Evolutionary conservation across 2,797 vertebrate species (phyloP).

Genomic region (Monodelphis domestica): DNA sequence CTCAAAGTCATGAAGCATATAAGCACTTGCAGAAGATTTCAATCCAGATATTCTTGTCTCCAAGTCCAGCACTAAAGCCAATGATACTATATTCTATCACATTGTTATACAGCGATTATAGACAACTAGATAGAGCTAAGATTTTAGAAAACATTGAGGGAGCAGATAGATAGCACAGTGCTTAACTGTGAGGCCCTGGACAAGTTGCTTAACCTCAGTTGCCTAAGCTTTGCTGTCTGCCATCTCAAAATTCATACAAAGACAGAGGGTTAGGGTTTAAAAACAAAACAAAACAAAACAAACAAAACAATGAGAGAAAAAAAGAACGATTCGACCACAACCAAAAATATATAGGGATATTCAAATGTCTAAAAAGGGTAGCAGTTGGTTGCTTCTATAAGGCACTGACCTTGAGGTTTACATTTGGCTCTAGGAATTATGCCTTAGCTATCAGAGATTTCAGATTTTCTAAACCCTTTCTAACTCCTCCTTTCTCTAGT

Average conservation of each 20-base stretch:
- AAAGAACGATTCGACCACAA: neutral
- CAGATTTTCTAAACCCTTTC: neutral
- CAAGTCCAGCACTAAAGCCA: neutral
- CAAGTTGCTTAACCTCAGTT: too few relatives aligned
- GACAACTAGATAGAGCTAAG: neutral
- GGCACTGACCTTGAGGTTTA: neutral
- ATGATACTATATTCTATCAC: neutral
- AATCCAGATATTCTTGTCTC: neutral
- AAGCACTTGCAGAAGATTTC: neutral
- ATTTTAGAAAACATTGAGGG: neutral
- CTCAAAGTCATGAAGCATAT: neutral
- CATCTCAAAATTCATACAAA: too few relatives aligned
- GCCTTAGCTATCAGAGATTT: neutral
- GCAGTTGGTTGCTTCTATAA: neutral
- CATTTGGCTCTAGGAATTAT: neutral
- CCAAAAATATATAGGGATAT: neutral
- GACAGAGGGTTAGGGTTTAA: too few relatives aligned
- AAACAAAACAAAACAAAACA: too few relatives aligned
- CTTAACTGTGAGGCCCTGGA: too few relatives aligned
- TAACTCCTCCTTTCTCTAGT: neutral
- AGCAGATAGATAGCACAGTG: too few relatives aligned
- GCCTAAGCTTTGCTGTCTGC: too few relatives aligned
- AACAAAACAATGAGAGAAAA: too few relatives aligned
- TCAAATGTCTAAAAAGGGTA: slow-evolving; percentile 12
- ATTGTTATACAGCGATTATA: neutral